Percentiles rank a stretch among this genome's conserved stretches.
phyloP scores from a whole-genome alignment of 2,797 vertebrate genomes.

The Percopsis omiscomaycus region DNA sequence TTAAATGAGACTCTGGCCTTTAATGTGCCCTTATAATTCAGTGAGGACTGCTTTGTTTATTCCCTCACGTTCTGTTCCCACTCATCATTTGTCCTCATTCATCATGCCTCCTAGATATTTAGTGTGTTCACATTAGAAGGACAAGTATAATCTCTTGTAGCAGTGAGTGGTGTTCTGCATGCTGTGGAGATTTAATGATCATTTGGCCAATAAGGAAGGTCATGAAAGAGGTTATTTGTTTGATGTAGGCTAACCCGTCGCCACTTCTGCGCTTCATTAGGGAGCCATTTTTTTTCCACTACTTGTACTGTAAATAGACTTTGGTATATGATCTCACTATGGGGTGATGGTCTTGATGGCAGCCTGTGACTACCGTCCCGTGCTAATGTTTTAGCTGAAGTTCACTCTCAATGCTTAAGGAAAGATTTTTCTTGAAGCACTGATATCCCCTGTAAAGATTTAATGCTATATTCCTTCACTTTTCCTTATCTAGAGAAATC shows the following conservation, averaged over 20 bases:
- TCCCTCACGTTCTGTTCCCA: constrained; percentile 42
- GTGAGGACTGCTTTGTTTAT: constrained; percentile 21
- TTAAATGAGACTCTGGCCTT: neutral
- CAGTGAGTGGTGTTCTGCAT: constrained; percentile 51
- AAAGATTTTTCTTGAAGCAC: neutral
- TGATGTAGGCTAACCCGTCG: constrained; percentile 31
- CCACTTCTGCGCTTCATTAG: constrained; percentile 36
- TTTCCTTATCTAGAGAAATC: too few relatives aligned
- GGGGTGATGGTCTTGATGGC: constrained; percentile 13
- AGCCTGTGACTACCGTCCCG: constrained; percentile 14
- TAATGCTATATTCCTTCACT: too few relatives aligned
- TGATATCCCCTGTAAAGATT: neutral
- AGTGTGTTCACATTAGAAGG: constrained; percentile 14
- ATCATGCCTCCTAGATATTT: constrained; percentile 34
- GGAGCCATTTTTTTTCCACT: constrained; percentile 28
- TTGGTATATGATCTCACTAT: constrained; percentile 31
- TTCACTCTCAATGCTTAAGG: neutral
- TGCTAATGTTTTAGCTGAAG: constrained; percentile 4
- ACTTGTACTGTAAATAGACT: constrained; percentile 46
- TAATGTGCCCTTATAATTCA: neutral
- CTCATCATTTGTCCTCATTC: constrained; percentile 58
- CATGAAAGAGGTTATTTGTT: constrained; percentile 20
- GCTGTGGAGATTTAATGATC: constrained; percentile 45
- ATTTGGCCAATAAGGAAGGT: constrained; percentile 37
- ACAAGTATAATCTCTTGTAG: neutral